phyloP scores from a whole-genome alignment of 2,113 vertebrate species.

The Pseudopipra pipra region DNA sequence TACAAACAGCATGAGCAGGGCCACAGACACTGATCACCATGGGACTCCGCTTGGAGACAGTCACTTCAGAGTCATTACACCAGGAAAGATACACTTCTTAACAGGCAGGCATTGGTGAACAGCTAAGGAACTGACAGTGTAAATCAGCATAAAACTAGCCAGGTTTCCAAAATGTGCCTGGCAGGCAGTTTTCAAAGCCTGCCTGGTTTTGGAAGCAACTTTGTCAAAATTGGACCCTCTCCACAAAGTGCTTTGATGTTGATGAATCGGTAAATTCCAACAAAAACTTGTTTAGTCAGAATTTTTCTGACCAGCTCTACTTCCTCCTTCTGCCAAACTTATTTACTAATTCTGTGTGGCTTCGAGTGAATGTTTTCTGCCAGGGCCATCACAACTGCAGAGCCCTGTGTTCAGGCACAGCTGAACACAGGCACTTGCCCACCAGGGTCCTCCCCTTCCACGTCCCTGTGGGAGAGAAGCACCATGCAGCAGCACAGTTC shows the following conservation, averaged over 20 bases:
- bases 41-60: background rate
- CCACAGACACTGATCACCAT: background rate
- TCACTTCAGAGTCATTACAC: background rate
- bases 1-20: background rate
- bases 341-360: conserved; percentile 27
- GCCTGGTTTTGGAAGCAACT: conserved; percentile 56
- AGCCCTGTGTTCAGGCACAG: background rate
- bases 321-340: conserved; percentile 36
- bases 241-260: conserved; percentile 62
- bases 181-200: conserved; percentile 47
- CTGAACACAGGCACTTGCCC: background rate
- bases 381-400: background rate
- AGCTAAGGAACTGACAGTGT: background rate
- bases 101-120: background rate
- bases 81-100: background rate
- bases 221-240: conserved; percentile 63
- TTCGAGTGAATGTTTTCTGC: conserved; percentile 3
- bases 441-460: background rate
- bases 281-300: conserved; percentile 59
- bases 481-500: background rate
- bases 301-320: conserved; percentile 54
- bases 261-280: conserved; percentile 65
- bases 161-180: conserved; percentile 53
- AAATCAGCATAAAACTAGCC: conserved; percentile 22
- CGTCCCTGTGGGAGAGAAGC: background rate